phyloP scores from a whole-genome alignment of 2,113 vertebrate genomes.

The Phodopus roborovskii region DNA sequence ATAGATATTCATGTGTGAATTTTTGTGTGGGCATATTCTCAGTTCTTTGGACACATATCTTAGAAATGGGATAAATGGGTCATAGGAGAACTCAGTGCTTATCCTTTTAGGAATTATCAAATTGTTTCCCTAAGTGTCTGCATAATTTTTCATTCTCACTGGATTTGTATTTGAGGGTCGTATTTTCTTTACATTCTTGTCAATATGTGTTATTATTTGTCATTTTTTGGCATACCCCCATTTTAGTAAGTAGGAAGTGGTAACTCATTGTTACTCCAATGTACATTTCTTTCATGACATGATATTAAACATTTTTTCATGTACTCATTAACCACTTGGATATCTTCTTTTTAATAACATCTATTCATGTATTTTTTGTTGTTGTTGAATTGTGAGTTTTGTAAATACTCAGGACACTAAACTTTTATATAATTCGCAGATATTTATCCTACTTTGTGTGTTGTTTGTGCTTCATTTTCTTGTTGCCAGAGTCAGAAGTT shows the following conservation, averaged over 20 bases:
- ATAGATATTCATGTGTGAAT: background rate
- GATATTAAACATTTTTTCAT: background rate
- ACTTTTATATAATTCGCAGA: background rate
- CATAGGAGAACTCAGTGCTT: background rate
- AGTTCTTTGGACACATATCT: background rate
- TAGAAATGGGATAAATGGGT: constrained; percentile 18
- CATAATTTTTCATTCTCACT: background rate
- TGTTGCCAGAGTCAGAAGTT: constrained; percentile 6
- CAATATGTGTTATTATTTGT: constrained; percentile 24
- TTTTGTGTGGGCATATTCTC: constrained; percentile 21
- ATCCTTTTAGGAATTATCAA: background rate
- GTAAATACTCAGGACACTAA: background rate
- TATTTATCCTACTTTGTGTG: background rate
- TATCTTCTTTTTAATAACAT: background rate
- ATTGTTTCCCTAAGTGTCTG: background rate
- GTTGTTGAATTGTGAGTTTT: constrained; percentile 34
- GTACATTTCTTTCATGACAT: background rate
- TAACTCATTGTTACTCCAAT: constrained; percentile 8
- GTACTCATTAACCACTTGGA: background rate
- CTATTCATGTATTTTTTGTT: background rate
- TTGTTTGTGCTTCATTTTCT: background rate
- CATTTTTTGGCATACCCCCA: background rate
- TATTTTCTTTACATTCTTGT: background rate
- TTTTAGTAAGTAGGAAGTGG: background rate
- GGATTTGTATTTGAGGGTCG: background rate